Percentiles rank a stretch among this genome's conserved stretches.
These are phyloP conservation scores for Ctenopoma multispine DNA, from an alignment of 2,797 vertebrate genomes.

Conservation along the genomic window DNA sequence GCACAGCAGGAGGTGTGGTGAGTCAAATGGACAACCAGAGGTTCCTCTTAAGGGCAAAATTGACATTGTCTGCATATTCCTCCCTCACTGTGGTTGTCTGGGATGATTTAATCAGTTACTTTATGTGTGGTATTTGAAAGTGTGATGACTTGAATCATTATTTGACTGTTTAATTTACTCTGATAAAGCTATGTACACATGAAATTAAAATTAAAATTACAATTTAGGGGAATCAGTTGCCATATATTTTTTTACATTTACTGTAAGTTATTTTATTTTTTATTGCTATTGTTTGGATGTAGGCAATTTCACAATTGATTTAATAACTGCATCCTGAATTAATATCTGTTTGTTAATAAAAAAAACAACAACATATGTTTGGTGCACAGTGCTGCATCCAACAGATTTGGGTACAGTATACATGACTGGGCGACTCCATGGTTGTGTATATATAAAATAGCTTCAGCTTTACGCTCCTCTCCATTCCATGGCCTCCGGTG, in stretches of 20 bases:
- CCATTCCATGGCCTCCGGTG: constrained; percentile 85
- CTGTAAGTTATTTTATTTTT: not conserved
- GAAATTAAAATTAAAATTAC: constrained; percentile 27
- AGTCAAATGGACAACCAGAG: constrained; percentile 83
- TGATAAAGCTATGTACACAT: not conserved
- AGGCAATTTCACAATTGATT: constrained; percentile 49
- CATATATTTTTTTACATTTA: constrained; percentile 24
- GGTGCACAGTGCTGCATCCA: constrained; percentile 85
- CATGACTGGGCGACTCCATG: constrained; percentile 85
- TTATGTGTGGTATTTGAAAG: constrained; percentile 5
- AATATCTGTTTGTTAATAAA: constrained; percentile 69
- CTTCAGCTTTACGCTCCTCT: constrained; percentile 83
- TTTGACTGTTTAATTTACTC: constrained; percentile 8
- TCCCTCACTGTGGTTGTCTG: constrained; percentile 55
- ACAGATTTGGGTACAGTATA: constrained; percentile 85
- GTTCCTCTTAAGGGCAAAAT: constrained; percentile 84
- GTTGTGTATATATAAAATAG: constrained; percentile 80
- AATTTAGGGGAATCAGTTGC: constrained; percentile 17
- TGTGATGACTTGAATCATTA: constrained; percentile 15
- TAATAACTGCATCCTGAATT: constrained; percentile 60
- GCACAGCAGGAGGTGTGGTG: constrained; percentile 80
- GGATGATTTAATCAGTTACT: constrained; percentile 31
- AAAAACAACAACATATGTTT: constrained; percentile 86
- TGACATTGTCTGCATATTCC: constrained; percentile 81
- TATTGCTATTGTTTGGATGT: not conserved